phyloP scores from a whole-genome alignment of 2,888 invertebrate species.

The Dicranocentrus wangi region DNA sequence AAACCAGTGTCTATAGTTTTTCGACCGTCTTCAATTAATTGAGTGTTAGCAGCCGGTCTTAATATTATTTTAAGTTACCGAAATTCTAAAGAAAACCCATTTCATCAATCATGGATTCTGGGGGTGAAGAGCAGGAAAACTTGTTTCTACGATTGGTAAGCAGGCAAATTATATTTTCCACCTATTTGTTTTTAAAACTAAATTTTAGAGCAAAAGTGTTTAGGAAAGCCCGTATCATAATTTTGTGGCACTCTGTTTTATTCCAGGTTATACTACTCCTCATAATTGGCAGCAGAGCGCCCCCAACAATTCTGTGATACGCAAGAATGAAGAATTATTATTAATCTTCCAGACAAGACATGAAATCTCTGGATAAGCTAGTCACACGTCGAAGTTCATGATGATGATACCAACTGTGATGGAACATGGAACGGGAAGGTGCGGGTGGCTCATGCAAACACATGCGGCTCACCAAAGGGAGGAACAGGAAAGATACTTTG shows the following conservation, averaged over 20 bases:
- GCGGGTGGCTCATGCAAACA: too few species aligned
- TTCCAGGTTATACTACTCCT: constrained; percentile 54
- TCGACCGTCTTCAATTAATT: too few species aligned
- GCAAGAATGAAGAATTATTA: background rate
- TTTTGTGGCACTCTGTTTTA: background rate
- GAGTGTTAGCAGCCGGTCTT: too few species aligned
- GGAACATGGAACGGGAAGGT: too few species aligned
- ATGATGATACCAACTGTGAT: too few species aligned
- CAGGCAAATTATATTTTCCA: background rate
- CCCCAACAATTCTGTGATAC: constrained; percentile 1
- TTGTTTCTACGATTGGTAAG: constrained; percentile 61
- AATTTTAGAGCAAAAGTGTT: constrained; percentile 11
- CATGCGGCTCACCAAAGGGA: too few species aligned
- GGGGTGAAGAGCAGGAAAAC: constrained; percentile 62
- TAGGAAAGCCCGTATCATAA: too few species aligned
- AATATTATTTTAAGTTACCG: too few species aligned
- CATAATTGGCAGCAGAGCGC: constrained; percentile 53
- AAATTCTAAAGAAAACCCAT: too few species aligned
- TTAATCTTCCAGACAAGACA: background rate
- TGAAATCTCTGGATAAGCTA: background rate
- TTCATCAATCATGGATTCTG: constrained; percentile 35
- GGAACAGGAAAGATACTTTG: too few species aligned
- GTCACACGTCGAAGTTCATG: too few species aligned
- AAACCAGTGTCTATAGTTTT: too few species aligned
- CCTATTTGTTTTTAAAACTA: background rate